Percentiles rank a stretch among this genome's conserved stretches.
These are phyloP conservation scores for Hesperia comma DNA, from an alignment of 2,888 invertebrate species.

Conservation along the genomic window DNA sequence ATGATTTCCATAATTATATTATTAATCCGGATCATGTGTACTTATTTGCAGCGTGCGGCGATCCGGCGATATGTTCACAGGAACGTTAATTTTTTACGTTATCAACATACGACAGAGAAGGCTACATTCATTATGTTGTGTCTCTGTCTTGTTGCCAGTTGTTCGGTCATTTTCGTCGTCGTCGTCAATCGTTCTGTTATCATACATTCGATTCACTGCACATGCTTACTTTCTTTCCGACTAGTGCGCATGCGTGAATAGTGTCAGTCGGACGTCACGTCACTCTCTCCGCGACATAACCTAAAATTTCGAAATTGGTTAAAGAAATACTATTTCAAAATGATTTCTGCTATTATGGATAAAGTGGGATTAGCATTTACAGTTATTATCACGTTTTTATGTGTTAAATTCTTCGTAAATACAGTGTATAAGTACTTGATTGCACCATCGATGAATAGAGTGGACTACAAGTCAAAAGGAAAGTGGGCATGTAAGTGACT, in stretches of 20 bases:
- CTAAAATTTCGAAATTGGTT: conserved; percentile 46
- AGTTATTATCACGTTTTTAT: conserved; percentile 57
- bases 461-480: conserved; percentile 88
- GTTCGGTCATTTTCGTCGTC: conserved; percentile 18
- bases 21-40: too few relatives aligned
- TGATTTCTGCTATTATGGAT: conserved; percentile 67
- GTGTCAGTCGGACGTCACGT: conserved; percentile 64
- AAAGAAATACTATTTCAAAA: conserved; percentile 44
- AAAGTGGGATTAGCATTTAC: conserved; percentile 75
- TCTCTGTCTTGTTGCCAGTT: conserved; percentile 21
- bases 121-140: not conserved
- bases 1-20: too few relatives aligned
- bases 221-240: conserved; percentile 74
- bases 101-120: conserved; percentile 4
- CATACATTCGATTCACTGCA: conserved; percentile 51
- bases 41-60: too few relatives aligned
- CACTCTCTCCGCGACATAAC: conserved; percentile 60
- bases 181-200: conserved; percentile 19
- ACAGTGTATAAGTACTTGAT: conserved; percentile 71
- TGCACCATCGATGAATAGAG: conserved; percentile 82
- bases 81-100: too few relatives aligned
- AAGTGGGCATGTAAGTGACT: conserved; percentile 91
- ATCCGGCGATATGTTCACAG: not conserved
- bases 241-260: conserved; percentile 74
- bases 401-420: conserved; percentile 55